Evolutionary conservation across 2,113 vertebrate genomes (phyloP).

Genomic region (Mormyrus lacerda): DNA sequence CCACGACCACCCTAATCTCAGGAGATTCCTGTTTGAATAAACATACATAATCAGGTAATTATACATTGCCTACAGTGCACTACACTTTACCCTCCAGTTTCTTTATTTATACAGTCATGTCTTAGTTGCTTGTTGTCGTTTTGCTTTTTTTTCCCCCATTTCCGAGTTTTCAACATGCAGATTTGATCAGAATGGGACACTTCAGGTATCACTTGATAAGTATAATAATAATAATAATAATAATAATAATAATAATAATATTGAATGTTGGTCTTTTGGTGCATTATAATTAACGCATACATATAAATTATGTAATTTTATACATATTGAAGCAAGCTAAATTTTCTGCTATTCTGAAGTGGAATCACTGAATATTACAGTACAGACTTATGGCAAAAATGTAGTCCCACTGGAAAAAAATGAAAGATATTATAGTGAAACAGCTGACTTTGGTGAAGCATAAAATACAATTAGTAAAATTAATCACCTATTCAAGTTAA

Average conservation of each 20-base stretch:
- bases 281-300: background rate
- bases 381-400: background rate
- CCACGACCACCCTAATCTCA: constrained; percentile 40
- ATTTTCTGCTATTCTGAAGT: background rate
- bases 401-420: background rate
- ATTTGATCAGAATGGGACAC: background rate
- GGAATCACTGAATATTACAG: background rate
- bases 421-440: constrained; percentile 5
- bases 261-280: background rate
- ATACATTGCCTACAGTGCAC: constrained; percentile 47
- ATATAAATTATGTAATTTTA: background rate
- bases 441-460: background rate
- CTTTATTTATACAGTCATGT: background rate
- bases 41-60: constrained; percentile 67
- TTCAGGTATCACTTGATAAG: background rate
- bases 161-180: background rate
- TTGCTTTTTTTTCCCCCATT: background rate
- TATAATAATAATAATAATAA: background rate
- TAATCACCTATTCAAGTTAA: constrained; percentile 14
- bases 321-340: background rate
- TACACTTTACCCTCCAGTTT: background rate
- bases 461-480: constrained; percentile 22
- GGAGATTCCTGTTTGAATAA: constrained; percentile 59
- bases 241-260: background rate
- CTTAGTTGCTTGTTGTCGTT: background rate